Base-by-base conservation (phyloP, 2,113 vertebrate genomes). In the Corythoichthys intestinalis region DNA sequence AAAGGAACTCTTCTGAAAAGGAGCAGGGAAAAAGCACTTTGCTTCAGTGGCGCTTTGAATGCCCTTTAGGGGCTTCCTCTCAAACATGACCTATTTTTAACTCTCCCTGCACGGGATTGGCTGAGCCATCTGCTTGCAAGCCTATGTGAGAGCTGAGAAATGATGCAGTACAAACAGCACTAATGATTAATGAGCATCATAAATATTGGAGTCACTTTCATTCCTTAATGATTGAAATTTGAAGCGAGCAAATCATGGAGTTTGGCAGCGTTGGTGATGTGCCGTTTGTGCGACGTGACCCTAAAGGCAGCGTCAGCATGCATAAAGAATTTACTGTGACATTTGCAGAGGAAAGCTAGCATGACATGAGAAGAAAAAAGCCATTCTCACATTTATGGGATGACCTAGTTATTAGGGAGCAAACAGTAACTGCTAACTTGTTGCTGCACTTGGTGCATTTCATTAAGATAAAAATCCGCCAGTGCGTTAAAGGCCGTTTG, bases 81-180 rank as follows among this genome's bases (percentile, higher is more conserved):
- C 75, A 89, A 89, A 90, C 89, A 84, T 90, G 91, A 91, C 91
- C 90, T 92, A 92, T 88, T 91, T 92, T 88, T 91, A 90, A 84
- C 85, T 90, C 87, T 86, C 79, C 74, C 85, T 84, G 82, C 86
- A 75, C 79, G 54, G 50, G 90, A 91, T 91, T 91, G 91, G 89
- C 77, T 84, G 69, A 88, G 76, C 73, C 71, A 38, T 69, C 68
- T 74, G 75, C 76, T 86, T 80, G 67, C 75, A 73, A 77, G 81
- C 77, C 81, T 82, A 66, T 84, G 80, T 81, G 59, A 73, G 82
- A n/a, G 72, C 63, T 56, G 48, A 54, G 66, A 68, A 70, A 34
- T 58, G 67, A 85, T 79, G 69, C 73, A 78, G 82, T 67, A 71
- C 39, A 63, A 80, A 72, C 9, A 66, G 68, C 54, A 59, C 59